These are phyloP conservation scores for Pammene aurita DNA, from an alignment of 2,888 invertebrate species.

Conservation along the genomic window DNA sequence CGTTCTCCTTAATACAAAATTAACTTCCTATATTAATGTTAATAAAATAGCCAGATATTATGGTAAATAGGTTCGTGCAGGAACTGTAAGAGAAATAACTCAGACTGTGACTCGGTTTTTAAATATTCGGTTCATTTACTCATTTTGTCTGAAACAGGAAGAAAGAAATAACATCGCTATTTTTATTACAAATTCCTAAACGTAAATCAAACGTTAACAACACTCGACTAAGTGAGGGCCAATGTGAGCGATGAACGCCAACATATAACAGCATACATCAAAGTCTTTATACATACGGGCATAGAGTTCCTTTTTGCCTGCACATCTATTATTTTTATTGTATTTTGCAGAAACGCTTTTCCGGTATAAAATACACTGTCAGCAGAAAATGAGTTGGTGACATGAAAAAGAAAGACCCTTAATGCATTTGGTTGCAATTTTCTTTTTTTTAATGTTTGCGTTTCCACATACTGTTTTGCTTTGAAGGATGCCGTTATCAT, in stretches of 20 bases:
- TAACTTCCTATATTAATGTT: too few relatives aligned
- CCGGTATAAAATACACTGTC: conserved; percentile 32
- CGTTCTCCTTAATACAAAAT: too few relatives aligned
- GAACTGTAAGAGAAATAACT: background rate
- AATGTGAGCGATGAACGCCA: conserved; percentile 21
- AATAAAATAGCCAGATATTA: too few relatives aligned
- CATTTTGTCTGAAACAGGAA: background rate
- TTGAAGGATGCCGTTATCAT: background rate
- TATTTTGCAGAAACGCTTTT: background rate
- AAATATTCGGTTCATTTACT: background rate
- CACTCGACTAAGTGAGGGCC: conserved; percentile 20
- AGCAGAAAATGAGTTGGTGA: conserved; percentile 29
- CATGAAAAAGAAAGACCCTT: conserved; percentile 32
- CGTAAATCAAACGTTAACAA: conserved; percentile 24
- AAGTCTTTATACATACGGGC: background rate
- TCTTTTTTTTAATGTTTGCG: conserved; percentile 19
- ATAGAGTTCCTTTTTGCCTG: conserved; percentile 5
- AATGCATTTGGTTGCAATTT: conserved; percentile 39
- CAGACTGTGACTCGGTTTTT: too few relatives aligned
- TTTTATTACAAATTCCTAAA: background rate
- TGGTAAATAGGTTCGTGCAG: background rate
- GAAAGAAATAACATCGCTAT: background rate
- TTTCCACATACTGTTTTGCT: background rate
- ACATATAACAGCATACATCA: conserved; percentile 1
- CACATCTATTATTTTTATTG: background rate